Conservation (phyloP, 2,888 invertebrate genomes). For the Drosophila maculinotata region DNA sequence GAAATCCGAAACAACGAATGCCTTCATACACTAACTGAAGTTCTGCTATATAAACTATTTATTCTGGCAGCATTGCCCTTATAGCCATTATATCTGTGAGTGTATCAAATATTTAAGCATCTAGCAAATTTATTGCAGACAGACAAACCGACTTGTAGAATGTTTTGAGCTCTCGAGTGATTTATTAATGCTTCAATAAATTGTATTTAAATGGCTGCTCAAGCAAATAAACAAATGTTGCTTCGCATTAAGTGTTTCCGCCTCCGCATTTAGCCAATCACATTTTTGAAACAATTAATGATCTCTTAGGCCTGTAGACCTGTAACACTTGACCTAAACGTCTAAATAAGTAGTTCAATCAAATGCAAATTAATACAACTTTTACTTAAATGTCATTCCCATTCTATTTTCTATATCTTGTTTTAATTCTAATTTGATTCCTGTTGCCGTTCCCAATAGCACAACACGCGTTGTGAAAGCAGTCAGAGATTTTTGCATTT, state of each 20-base stretch:
- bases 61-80: too few species aligned
- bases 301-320: conserved; percentile 33
- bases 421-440: conserved; percentile 25
- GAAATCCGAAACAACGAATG: conserved; percentile 1
- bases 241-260: conserved; percentile 61
- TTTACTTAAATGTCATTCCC: conserved; percentile 16
- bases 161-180: conserved; percentile 54
- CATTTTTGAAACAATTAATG: conserved; percentile 22
- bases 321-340: neutral
- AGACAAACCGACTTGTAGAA: conserved; percentile 39
- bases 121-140: conserved; percentile 35
- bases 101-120: conserved; percentile 31
- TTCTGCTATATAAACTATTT: too few species aligned
- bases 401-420: conserved; percentile 13
- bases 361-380: conserved; percentile 9
- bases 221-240: conserved; percentile 50
- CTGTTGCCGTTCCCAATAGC: neutral
- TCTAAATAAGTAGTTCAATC: neutral
- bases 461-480: conserved; percentile 74
- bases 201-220: conserved; percentile 57
- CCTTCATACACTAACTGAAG: conserved; percentile 3
- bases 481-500: conserved; percentile 47
- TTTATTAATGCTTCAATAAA: conserved; percentile 72
- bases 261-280: conserved; percentile 65
- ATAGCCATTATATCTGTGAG: conserved; percentile 1